These are phyloP conservation scores for Chrysolina americana DNA, from an alignment of 2,888 invertebrate genomes.

Conservation along the genomic window DNA sequence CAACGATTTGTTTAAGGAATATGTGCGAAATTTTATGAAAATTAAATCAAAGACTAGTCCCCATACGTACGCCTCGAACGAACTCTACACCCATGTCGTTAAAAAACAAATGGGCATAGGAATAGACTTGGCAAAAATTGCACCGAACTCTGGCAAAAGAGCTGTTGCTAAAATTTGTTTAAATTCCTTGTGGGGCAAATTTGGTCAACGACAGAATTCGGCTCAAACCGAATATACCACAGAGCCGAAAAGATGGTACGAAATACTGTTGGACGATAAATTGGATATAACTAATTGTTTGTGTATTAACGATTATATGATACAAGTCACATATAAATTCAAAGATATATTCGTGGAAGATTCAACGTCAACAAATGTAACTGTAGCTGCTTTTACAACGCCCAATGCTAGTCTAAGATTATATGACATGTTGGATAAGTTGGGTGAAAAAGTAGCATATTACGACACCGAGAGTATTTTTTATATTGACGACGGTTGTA, in stretches of 20 bases:
- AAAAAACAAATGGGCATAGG: slow-evolving; percentile 49
- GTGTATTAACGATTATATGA: slow-evolving; percentile 41
- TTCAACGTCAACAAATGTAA: slow-evolving; percentile 45
- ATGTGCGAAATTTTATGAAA: slow-evolving; percentile 48
- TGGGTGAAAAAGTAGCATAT: slow-evolving; percentile 43
- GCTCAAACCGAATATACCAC: slow-evolving; percentile 33
- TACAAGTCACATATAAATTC: slow-evolving; percentile 41
- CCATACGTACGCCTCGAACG: slow-evolving; percentile 42
- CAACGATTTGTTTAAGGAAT: slow-evolving; percentile 33
- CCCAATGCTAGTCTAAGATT: slow-evolving; percentile 43
- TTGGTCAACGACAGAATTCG: slow-evolving; percentile 44
- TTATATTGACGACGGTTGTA: slow-evolving; percentile 38
- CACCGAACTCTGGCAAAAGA: slow-evolving; percentile 49
- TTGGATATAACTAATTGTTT: slow-evolving; percentile 37
- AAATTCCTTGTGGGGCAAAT: slow-evolving; percentile 55
- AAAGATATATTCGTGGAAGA: slow-evolving; percentile 44
- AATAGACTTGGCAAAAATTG: slow-evolving; percentile 33
- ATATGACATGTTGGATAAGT: slow-evolving; percentile 34
- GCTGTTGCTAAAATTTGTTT: slow-evolving; percentile 53
- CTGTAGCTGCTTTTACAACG: slow-evolving; percentile 46
- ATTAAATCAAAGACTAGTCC: slow-evolving; percentile 40
- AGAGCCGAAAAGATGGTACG: slow-evolving; percentile 37
- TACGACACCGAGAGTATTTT: slow-evolving; percentile 39
- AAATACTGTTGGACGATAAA: slow-evolving; percentile 42
- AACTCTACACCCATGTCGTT: slow-evolving; percentile 29